A percentile compares a stretch with the other conserved stretches of the same genome.
Conservation (phyloP, 2,113 vertebrate genomes). For the Panurus biarmicus region DNA sequence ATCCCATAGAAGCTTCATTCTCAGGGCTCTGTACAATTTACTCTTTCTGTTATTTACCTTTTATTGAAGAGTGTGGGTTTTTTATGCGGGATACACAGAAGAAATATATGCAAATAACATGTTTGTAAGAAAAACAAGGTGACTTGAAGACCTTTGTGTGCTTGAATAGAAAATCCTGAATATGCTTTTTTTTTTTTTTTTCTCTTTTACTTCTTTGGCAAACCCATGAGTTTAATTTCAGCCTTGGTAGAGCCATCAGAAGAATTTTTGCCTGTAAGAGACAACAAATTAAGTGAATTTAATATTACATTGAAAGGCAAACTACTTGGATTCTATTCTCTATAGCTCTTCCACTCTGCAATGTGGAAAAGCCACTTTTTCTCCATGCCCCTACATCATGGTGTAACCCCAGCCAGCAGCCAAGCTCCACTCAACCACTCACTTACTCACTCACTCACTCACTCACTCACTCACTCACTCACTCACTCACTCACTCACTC, state of each 20-base stretch:
- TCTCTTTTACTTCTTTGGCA: not conserved
- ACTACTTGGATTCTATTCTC: not conserved
- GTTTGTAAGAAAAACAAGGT: not conserved
- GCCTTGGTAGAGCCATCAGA: not conserved
- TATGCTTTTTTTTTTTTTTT: not conserved
- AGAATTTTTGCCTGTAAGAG: not conserved
- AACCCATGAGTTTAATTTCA: not conserved
- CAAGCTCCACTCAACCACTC: not conserved
- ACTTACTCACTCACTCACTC: not conserved
- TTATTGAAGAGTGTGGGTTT: not conserved
- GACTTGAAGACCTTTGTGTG: not conserved
- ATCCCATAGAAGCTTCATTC: not conserved
- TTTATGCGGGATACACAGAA: not conserved
- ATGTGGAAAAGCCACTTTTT: not conserved
- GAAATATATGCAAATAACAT: not conserved
- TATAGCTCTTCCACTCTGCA: not conserved
- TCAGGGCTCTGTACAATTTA: not conserved
- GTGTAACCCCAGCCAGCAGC: not conserved
- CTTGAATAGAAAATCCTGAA: not conserved
- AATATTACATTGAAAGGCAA: not conserved
- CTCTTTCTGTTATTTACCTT: not conserved
- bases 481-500: not conserved
- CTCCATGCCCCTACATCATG: not conserved
- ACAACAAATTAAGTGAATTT: not conserved
- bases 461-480: not conserved